A percentile compares a stretch with the other conserved stretches of the same genome.
Conservation (phyloP, 2,888 invertebrate genomes). For the Drosophila tripunctata region DNA sequence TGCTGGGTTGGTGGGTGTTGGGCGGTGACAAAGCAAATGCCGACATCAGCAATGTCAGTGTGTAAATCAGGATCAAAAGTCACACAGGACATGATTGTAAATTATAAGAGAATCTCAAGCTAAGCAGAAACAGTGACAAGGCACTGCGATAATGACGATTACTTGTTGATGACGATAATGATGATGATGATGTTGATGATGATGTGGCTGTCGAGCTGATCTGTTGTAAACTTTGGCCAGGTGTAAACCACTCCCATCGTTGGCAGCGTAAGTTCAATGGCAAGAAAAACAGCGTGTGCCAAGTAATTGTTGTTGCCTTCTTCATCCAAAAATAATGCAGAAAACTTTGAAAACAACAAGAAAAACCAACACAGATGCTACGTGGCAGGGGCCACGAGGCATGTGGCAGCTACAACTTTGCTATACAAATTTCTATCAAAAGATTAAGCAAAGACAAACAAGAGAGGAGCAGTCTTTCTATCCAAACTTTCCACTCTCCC, state of each 20-base stretch:
- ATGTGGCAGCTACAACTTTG: slow-evolving; percentile 57
- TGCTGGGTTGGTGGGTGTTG: background rate
- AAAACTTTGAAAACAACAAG: slow-evolving; percentile 64
- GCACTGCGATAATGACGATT: slow-evolving; percentile 17
- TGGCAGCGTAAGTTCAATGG: slow-evolving; percentile 64
- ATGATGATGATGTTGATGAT: slow-evolving; percentile 21
- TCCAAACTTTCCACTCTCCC: background rate
- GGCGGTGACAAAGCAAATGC: slow-evolving; percentile 61
- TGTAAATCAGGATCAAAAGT: slow-evolving; percentile 74
- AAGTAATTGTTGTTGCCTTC: slow-evolving; percentile 63
- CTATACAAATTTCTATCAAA: slow-evolving; percentile 80
- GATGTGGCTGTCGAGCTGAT: slow-evolving; percentile 35
- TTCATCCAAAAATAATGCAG: slow-evolving; percentile 69
- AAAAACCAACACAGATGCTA: slow-evolving; percentile 35
- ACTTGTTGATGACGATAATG: slow-evolving; percentile 24
- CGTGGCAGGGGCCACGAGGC: background rate
- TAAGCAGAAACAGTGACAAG: slow-evolving; percentile 62
- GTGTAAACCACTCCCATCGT: slow-evolving; percentile 15
- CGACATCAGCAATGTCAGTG: slow-evolving; percentile 70
- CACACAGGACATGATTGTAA: slow-evolving; percentile 68
- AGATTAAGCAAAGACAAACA: slow-evolving; percentile 79
- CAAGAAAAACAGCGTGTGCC: slow-evolving; percentile 64
- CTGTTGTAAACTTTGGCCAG: slow-evolving; percentile 51
- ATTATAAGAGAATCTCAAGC: slow-evolving; percentile 66
- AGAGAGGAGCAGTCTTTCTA: slow-evolving; percentile 51